These are phyloP conservation scores for Cebus imitator DNA, from an alignment of 2,113 vertebrate species.

Conservation along the genomic window DNA sequence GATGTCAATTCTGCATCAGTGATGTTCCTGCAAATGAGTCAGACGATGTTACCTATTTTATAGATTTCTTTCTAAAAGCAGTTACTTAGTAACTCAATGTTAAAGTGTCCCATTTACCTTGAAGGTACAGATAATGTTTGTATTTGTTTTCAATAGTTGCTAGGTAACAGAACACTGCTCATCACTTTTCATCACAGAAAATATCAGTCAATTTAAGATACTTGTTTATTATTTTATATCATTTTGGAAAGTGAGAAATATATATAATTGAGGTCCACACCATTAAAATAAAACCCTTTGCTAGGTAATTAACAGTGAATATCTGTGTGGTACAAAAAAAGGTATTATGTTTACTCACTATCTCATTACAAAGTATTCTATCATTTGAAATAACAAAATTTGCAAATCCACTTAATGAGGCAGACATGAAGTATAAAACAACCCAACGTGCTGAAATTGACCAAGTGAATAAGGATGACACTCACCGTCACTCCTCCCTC, in stretches of 20 bases:
- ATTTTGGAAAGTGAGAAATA: constrained; percentile 29
- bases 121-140: not conserved
- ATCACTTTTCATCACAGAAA: constrained; percentile 33
- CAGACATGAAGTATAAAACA: not conserved
- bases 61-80: constrained; percentile 13
- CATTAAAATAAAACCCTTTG: not conserved
- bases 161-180: not conserved
- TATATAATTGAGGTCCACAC: not conserved
- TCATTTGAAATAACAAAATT: not conserved
- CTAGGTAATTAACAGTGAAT: constrained; percentile 6
- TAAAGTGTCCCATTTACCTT: constrained; percentile 25
- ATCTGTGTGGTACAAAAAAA: not conserved
- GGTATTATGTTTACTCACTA: not conserved
- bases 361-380: not conserved
- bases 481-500: not conserved
- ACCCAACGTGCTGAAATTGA: not conserved
- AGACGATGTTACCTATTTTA: not conserved
- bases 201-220: not conserved
- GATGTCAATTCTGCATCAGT: not conserved
- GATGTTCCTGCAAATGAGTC: not conserved
- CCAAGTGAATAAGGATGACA: not conserved
- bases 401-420: not conserved
- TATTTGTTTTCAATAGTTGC: constrained; percentile 16
- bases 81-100: constrained; percentile 11
- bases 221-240: not conserved